phyloP scores from a whole-genome alignment of 2,888 invertebrate species.

The Morpho deidamia region DNA sequence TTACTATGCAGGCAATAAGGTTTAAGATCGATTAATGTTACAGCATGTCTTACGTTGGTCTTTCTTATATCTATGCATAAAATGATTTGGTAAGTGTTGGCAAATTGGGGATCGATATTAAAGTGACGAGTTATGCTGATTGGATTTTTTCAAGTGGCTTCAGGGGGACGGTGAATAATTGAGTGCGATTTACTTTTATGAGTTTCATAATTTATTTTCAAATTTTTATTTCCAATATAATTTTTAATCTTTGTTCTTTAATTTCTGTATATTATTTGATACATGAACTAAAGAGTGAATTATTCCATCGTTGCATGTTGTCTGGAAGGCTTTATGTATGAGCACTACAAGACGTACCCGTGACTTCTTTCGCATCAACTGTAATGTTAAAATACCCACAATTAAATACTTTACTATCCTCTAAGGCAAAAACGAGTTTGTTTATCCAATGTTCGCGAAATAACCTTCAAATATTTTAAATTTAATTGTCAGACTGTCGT shows the following conservation, averaged over 20 bases:
- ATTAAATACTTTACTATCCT: too few relatives aligned
- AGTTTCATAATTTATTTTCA: constrained; percentile 31
- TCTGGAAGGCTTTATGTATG: too few relatives aligned
- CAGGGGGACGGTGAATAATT: constrained; percentile 69
- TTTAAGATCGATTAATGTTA: constrained; percentile 39
- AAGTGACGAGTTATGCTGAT: constrained; percentile 77
- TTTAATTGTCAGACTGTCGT: too few relatives aligned
- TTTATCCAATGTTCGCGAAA: too few relatives aligned
- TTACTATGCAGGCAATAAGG: constrained; percentile 46
- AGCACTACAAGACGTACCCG: too few relatives aligned
- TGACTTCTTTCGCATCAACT: too few relatives aligned
- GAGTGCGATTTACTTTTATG: constrained; percentile 62
- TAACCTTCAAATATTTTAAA: too few relatives aligned
- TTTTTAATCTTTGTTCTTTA: constrained; percentile 20
- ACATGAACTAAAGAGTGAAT: too few relatives aligned
- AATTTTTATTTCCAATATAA: constrained; percentile 25
- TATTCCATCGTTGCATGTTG: too few relatives aligned
- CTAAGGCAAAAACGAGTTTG: too few relatives aligned
- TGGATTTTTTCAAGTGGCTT: constrained; percentile 74
- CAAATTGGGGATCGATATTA: constrained; percentile 74
- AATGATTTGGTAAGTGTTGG: constrained; percentile 71
- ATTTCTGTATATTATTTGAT: background rate
- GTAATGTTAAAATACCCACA: too few relatives aligned
- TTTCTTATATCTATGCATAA: constrained; percentile 68
- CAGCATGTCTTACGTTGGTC: constrained; percentile 38